Conservation (phyloP, 2,113 vertebrate genomes). For the Rhea americana region DNA sequence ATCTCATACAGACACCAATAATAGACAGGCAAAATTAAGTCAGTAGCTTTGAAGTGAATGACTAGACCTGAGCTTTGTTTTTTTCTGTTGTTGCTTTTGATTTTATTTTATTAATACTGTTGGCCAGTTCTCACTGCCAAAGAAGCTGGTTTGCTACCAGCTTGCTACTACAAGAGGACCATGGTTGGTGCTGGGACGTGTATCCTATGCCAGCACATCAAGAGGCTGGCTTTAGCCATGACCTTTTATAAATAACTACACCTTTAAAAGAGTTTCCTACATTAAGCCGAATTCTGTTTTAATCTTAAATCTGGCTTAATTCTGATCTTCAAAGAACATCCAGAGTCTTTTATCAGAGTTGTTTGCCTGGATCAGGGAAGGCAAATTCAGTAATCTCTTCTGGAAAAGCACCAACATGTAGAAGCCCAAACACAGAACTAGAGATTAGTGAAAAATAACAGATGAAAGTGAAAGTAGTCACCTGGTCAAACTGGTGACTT, state of each 20-base stretch:
- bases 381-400: not conserved
- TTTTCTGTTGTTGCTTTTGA: not conserved
- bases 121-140: not conserved
- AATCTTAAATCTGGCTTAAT: too few relatives aligned
- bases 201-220: not conserved
- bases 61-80: not conserved
- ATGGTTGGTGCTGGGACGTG: not conserved
- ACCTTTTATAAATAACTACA: not conserved
- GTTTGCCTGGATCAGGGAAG: rapidly evolving
- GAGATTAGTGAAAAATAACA: not conserved
- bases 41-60: not conserved
- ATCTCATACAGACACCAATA: not conserved
- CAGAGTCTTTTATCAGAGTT: not conserved
- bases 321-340: not conserved
- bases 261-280: not conserved
- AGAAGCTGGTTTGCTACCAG: too few relatives aligned
- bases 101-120: not conserved
- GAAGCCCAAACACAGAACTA: not conserved
- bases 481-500: not conserved
- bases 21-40: not conserved
- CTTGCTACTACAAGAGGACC: not conserved
- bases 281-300: not conserved
- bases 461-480: not conserved
- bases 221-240: not conserved
- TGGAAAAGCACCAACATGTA: not conserved